A percentile compares a stretch with the other conserved stretches of the same genome.
phyloP scores from a whole-genome alignment of 2,797 vertebrate species.

The Anniella stebbinsi region DNA sequence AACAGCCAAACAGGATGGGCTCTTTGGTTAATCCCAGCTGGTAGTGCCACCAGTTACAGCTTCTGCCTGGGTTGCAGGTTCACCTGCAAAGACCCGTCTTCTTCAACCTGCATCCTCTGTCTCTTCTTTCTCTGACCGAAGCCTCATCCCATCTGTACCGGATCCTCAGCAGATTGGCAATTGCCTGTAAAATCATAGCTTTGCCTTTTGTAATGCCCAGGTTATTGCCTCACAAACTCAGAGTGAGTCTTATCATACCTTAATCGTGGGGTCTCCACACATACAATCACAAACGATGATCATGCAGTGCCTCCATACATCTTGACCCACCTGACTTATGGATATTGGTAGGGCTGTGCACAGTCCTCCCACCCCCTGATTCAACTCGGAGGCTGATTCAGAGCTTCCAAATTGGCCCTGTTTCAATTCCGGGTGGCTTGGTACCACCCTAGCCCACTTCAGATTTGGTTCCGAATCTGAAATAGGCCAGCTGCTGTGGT shows the following conservation, averaged over 20 bases:
- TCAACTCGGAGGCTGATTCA: no score
- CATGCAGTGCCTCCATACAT: not conserved
- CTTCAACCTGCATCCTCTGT: slow-evolving; percentile 4
- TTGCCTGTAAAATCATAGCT: no score
- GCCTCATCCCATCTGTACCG: not conserved
- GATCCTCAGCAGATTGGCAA: no score
- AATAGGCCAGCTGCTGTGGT: no score
- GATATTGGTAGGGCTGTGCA: not conserved
- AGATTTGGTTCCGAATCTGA: no score
- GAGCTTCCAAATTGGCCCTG: no score
- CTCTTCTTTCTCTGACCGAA: slow-evolving; percentile 19
- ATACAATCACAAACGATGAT: not conserved
- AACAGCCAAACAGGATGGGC: slow-evolving; percentile 8
- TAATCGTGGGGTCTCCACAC: not conserved
- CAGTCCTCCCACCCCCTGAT: no score
- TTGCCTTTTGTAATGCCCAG: no score
- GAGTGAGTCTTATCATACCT: no score
- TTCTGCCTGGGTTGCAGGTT: slow-evolving; percentile 37
- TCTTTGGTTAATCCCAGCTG: slow-evolving; percentile 22
- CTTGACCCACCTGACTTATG: not conserved
- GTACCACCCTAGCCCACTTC: no score
- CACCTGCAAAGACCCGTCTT: slow-evolving; percentile 25
- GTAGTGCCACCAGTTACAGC: slow-evolving; percentile 43
- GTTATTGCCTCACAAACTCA: no score
- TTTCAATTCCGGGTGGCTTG: no score